These are phyloP conservation scores for Pedionomus torquatus DNA, from an alignment of 2,113 vertebrate species.

Conservation along the genomic window DNA sequence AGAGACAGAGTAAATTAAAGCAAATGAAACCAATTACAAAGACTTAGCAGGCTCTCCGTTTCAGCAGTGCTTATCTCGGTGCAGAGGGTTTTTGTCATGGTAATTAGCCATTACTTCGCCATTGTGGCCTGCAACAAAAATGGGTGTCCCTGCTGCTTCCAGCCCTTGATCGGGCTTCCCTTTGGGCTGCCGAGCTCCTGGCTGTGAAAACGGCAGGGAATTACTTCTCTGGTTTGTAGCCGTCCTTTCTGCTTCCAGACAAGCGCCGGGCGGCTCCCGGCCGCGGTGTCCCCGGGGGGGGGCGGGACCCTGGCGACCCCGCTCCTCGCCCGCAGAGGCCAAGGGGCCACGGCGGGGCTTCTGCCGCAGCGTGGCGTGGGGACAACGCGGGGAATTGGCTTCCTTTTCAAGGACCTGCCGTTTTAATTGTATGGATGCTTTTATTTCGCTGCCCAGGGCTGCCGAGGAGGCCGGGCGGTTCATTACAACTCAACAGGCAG, in stretches of 20 bases:
- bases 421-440: not conserved
- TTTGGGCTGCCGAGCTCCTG: not conserved
- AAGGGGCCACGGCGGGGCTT: not conserved
- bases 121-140: not conserved
- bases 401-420: not conserved
- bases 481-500: not conserved
- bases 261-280: not conserved
- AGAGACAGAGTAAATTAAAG: not conserved
- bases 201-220: not conserved
- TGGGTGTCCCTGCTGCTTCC: not conserved
- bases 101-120: not conserved
- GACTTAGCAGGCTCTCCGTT: not conserved
- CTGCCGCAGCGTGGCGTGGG: not conserved
- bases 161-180: not conserved
- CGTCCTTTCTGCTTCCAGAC: not conserved
- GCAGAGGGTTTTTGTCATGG: not conserved
- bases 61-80: not conserved
- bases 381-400: not conserved
- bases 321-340: too few species aligned
- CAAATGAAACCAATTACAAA: not conserved
- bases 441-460: not conserved
- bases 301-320: not conserved
- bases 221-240: not conserved
- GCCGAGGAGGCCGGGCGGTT: not conserved
- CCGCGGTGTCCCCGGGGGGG: not conserved